phyloP scores from a whole-genome alignment of 2,888 invertebrate species.

The Diadegma fenestrale region DNA sequence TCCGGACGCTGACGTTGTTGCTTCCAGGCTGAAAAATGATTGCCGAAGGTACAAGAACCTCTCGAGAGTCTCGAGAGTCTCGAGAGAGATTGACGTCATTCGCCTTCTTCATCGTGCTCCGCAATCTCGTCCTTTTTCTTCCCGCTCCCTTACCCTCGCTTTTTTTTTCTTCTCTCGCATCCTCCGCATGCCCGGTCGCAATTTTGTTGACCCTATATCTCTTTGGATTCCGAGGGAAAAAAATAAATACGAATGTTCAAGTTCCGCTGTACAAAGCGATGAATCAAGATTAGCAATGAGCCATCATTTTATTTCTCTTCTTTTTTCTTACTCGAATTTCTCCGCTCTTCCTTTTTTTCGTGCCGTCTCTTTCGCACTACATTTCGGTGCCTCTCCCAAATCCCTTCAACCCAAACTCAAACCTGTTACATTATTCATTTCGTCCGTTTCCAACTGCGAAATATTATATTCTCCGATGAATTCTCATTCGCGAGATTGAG shows the following conservation, averaged over 20 bases:
- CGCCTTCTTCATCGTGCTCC: slow-evolving; percentile 9
- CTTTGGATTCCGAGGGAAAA: not conserved
- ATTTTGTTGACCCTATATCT: slow-evolving; percentile 16
- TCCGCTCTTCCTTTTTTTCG: slow-evolving; percentile 4
- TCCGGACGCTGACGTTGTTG: slow-evolving; percentile 3
- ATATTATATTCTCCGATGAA: slow-evolving; percentile 24
- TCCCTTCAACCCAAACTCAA: slow-evolving; percentile 37
- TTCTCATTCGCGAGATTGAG: slow-evolving; percentile 38
- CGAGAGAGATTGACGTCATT: slow-evolving; percentile 37
- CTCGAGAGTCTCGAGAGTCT: not conserved
- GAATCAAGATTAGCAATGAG: slow-evolving; percentile 69
- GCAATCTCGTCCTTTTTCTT: not conserved
- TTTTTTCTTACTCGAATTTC: slow-evolving; percentile 17
- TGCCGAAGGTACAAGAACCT: slow-evolving; percentile 24
- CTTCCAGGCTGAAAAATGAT: slow-evolving; percentile 23
- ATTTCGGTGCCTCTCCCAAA: slow-evolving; percentile 1
- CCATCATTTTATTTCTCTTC: slow-evolving; percentile 42
- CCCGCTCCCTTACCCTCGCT: not conserved
- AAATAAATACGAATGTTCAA: not conserved
- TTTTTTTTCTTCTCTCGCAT: not conserved
- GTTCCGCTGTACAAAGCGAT: slow-evolving; percentile 40
- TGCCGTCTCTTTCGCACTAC: slow-evolving; percentile 9
- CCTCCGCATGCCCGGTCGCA: not conserved
- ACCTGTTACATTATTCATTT: slow-evolving; percentile 63
- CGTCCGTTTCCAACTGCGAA: slow-evolving; percentile 21